Percentiles rank a stretch among this genome's conserved stretches.
Evolutionary conservation across 2,113 vertebrate genomes (phyloP).

Genomic region (Leptobrachium ailaonicum): DNA sequence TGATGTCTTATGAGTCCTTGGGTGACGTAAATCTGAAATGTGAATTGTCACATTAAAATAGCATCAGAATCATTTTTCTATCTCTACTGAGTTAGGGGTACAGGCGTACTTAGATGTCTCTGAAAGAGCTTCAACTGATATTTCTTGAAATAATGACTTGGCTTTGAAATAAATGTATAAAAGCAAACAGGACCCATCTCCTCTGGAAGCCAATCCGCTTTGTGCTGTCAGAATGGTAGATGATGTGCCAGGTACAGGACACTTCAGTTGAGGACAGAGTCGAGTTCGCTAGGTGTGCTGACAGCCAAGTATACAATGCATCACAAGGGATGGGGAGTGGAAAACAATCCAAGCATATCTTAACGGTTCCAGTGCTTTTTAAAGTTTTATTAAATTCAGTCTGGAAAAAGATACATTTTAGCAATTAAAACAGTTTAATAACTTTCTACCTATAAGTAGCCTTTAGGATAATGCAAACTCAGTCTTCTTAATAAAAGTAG

Average conservation of each 20-base stretch:
- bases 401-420: too few species aligned
- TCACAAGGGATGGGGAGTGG: not conserved
- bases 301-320: not conserved
- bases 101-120: not conserved
- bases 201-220: slow-evolving; percentile 35
- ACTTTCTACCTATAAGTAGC: too few species aligned
- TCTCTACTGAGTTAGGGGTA: not conserved
- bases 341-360: slow-evolving; percentile 13
- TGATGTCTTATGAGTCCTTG: too few species aligned
- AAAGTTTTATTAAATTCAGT: too few species aligned
- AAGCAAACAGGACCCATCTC: slow-evolving; percentile 26
- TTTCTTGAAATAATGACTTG: slow-evolving; percentile 33
- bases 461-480: too few species aligned
- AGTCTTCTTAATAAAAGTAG: too few species aligned
- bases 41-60: slow-evolving; percentile 24
- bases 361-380: slow-evolving; percentile 20
- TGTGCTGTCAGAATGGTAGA: slow-evolving; percentile 30
- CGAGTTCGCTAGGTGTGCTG: not conserved
- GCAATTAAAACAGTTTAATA: too few species aligned
- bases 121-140: not conserved
- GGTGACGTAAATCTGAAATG: not conserved
- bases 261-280: slow-evolving; percentile 20
- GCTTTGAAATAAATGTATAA: slow-evolving; percentile 31
- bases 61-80: not conserved
- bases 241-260: slow-evolving; percentile 24